Base-by-base conservation (phyloP, 2,888 invertebrate genomes). In the Pammene fasciana region DNA sequence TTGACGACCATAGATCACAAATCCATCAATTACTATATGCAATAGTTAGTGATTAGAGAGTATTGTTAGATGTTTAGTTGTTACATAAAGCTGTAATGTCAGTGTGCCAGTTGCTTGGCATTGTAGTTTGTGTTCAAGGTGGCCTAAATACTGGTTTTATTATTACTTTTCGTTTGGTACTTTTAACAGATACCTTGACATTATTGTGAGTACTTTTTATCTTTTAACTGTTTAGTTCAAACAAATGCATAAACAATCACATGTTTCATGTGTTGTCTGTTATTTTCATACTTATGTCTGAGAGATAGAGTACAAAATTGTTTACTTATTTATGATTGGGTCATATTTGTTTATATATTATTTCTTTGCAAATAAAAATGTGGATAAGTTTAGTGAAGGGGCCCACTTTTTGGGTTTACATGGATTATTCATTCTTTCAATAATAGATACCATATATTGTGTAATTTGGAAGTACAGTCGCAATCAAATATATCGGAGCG, bases 41-140 rank as follows among this genome's bases (percentile, higher is more conserved):
- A 11, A 68, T 46, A 70, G 65, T 71, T 73, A 70, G 50, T 61
- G 26, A 60, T 55, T 55, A n/a, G 16, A 41, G 10, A 34, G 38
- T 38, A 11, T 43, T 0, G 26, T 41, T 52, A 57, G n/a, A 14
- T 6, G 45, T 36, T 66, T 43, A 46, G 59, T 66, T 60, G 55
- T 64, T 65, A 66, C 68, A 68, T 65, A 68, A 68, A 67, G 66
- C 50, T 68, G 71, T 65, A 59, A 76, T 76, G 76, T 75, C 73
- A 75, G 61, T 71, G 74, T 79, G 79, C 78, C 79, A 81, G 76
- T 57, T 73, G 76, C 56, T 73, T 80, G 76, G 75, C 79, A 81
- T 80, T 82, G 80, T 76, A 4, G 26, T 26, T 3, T 26, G 26
- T 68, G 70, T 74, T 72, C 73, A 73, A 72, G 73, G 65, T 79